These are phyloP conservation scores for Aix galericulata DNA, from an alignment of 2,113 vertebrate species.

Conservation along the genomic window DNA sequence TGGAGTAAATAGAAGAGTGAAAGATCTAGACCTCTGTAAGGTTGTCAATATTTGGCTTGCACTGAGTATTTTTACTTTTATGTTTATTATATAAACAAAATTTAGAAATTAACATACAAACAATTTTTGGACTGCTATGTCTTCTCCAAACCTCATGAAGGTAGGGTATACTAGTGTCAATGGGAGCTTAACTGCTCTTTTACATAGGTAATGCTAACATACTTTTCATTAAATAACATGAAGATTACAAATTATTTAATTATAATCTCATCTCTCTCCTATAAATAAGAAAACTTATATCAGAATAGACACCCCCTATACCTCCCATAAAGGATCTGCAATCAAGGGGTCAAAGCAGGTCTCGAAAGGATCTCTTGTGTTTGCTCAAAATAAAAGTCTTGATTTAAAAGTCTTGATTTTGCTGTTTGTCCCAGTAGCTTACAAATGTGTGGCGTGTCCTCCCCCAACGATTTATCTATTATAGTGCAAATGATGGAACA, in stretches of 20 bases:
- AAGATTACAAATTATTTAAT: neutral
- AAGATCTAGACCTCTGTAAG: neutral
- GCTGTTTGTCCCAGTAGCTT: neutral
- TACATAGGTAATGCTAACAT: no score
- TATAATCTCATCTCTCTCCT: neutral
- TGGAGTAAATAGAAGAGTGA: neutral
- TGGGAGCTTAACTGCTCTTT: neutral
- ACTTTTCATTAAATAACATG: neutral
- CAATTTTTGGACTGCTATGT: neutral
- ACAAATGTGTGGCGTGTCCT: neutral
- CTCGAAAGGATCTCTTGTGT: no score
- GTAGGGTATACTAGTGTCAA: neutral
- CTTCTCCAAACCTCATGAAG: neutral
- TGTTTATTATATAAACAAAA: neutral
- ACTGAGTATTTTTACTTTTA: neutral
- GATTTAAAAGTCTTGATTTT: neutral
- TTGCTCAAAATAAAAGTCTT: no score
- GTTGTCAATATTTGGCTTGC: neutral
- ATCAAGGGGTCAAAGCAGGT: no score
- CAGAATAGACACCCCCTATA: no score
- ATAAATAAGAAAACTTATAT: neutral
- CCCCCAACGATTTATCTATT: neutral
- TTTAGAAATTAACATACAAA: neutral
- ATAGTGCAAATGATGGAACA: neutral
- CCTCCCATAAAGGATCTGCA: no score